phyloP scores from a whole-genome alignment of 2,888 invertebrate genomes.

The Melinaea menophilus region DNA sequence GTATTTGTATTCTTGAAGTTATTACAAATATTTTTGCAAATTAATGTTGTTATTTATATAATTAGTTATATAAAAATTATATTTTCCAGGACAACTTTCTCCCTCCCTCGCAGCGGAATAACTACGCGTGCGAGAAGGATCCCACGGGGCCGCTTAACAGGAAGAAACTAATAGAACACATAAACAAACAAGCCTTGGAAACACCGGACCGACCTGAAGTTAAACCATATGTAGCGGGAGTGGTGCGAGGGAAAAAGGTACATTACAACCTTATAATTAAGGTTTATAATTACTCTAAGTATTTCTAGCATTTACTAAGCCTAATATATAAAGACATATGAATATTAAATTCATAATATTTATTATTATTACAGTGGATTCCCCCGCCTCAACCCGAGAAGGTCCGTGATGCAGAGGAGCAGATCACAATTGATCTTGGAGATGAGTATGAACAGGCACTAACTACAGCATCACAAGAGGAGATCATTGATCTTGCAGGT shows the following conservation, averaged over 20 bases:
- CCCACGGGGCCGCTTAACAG: constrained; percentile 97
- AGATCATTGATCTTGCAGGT: constrained; percentile 99
- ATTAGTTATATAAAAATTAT: not conserved
- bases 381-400: constrained; percentile 85
- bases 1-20: no score
- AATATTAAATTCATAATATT: not conserved
- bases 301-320: no score
- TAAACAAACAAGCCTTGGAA: constrained; percentile 98
- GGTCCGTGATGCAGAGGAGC: constrained; percentile 90
- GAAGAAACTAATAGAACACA: constrained; percentile 96
- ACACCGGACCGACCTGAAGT: constrained; percentile 98
- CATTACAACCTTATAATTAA: not conserved
- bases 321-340: no score
- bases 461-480: constrained; percentile 92
- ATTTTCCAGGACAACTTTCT: constrained; percentile 93
- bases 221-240: constrained; percentile 95
- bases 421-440: constrained; percentile 94
- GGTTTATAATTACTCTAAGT: not conserved
- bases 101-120: constrained; percentile 96
- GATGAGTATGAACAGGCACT: constrained; percentile 97
- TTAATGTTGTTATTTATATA: no score
- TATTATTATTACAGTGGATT: constrained; percentile 80
- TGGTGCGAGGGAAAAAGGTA: constrained; percentile 94
- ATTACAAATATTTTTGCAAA: no score
- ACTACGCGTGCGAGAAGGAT: constrained; percentile 96